Conservation (phyloP, 2,797 vertebrate species). For the Eptatretus atami region DNA sequence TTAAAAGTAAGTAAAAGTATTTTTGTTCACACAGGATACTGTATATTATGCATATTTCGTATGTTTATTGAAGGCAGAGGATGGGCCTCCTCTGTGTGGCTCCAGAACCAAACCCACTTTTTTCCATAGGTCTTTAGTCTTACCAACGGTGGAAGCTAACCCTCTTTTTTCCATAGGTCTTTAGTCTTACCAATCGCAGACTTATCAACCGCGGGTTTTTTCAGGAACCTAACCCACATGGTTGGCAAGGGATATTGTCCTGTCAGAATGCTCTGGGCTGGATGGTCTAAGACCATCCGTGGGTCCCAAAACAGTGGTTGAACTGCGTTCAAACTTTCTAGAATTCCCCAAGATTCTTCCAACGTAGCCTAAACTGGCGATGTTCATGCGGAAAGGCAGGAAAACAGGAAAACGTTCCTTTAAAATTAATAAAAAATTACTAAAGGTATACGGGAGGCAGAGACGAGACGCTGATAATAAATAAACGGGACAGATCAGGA, state of each 20-base stretch:
- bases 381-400: no score
- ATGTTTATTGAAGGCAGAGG: background rate
- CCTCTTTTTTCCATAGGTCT: background rate
- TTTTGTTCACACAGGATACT: background rate
- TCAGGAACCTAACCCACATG: background rate
- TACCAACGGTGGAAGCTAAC: conserved; percentile 1
- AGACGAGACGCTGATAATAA: no score
- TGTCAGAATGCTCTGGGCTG: background rate
- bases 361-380: no score
- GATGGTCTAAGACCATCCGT: no score
- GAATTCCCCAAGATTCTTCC: no score
- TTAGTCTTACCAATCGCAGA: background rate
- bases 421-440: no score
- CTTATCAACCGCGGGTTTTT: background rate
- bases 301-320: no score
- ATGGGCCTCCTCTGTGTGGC: background rate
- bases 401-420: no score
- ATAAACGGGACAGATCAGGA: no score
- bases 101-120: no score
- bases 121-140: background rate
- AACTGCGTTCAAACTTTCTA: no score
- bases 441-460: no score
- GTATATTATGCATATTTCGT: background rate
- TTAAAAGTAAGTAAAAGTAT: conserved; percentile 3
- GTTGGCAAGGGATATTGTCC: background rate